Conservation (phyloP, 2,113 vertebrate species). For the Dendropsophus ebraccatus region DNA sequence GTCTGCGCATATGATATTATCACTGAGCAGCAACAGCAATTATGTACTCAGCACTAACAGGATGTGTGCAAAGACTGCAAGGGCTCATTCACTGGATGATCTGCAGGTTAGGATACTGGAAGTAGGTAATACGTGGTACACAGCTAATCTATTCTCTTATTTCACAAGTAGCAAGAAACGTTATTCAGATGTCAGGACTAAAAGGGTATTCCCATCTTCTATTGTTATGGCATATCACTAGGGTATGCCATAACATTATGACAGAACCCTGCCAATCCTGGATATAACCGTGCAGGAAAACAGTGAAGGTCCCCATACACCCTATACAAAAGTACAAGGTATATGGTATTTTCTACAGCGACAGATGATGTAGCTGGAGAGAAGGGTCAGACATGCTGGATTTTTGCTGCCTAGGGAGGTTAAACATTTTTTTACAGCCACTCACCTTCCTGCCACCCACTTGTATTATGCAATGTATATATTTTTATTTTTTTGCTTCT, state of each 20-base stretch:
- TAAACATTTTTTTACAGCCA: too few species aligned
- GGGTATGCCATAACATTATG: not conserved
- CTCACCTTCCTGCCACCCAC: too few species aligned
- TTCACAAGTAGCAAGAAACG: not conserved
- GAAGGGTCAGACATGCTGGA: too few species aligned
- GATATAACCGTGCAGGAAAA: too few species aligned
- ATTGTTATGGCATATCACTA: not conserved
- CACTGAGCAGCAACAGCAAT: conserved; percentile 20
- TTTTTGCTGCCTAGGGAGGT: too few species aligned
- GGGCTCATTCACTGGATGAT: not conserved
- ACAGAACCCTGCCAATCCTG: not conserved
- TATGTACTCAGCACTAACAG: conserved; percentile 18
- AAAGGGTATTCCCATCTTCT: not conserved
- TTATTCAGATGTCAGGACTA: not conserved
- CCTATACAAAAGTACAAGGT: too few species aligned
- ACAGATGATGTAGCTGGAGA: too few species aligned
- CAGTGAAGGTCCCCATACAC: too few species aligned
- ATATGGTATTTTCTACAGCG: too few species aligned
- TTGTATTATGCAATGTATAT: too few species aligned
- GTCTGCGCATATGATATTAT: conserved; percentile 11
- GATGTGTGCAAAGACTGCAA: not conserved
- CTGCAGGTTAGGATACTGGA: not conserved
- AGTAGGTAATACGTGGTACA: too few species aligned
- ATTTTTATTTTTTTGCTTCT: too few species aligned
- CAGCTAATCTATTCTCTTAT: not conserved